Base-by-base conservation (phyloP, 1,140 invertebrate species). In the Micrasema longulum region DNA sequence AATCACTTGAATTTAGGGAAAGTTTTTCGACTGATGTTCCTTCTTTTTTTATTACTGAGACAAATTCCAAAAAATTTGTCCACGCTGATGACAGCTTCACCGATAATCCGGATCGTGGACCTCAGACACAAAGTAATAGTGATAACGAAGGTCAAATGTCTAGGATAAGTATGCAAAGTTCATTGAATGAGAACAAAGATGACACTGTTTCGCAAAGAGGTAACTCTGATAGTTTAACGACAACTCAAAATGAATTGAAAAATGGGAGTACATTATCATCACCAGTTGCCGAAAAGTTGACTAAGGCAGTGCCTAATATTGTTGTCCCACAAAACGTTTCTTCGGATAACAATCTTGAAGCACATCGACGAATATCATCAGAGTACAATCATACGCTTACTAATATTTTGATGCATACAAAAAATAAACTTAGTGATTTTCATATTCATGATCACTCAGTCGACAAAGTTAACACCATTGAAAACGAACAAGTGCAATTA, bases 21-120 rank as follows among this genome's bases (percentile, higher is more conserved):
- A n/a, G n/a, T n/a, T n/a, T n/a, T n/a, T n/a, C n/a, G n/a, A n/a
- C n/a, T n/a, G n/a, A n/a, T n/a, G n/a, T n/a, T n/a, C 38, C 66
- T 23, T 69, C 26, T 31, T 26, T 60, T 5, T 70, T 63, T 31
- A 36, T 64, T 4, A 74, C 72, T 38, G 72, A 74, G 63, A 26
- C 48, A 23, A 66, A 53, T 41, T 74, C 72, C 1, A 70, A 57
- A 23, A 74, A 43, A 7, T 43, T 12, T 45, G 36, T 66, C 11
- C 53, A 66, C 35, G 16, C 45, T 53, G 66, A 73, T 47, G n/a
- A 52, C 35, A 69, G 57, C 38, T 69, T 73, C 36, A 73, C 63
- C 9, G 67, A 63, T 52, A 38, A 9, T 22, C 67, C 71, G 10
- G 41, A 67, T 45, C 36, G 45, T n/a, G 18, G 45, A 41, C 7